A percentile compares a stretch with the other conserved stretches of the same genome.
Evolutionary conservation across 2,113 vertebrate species (phyloP).

Genomic region (Mormyrus iriodes): DNA sequence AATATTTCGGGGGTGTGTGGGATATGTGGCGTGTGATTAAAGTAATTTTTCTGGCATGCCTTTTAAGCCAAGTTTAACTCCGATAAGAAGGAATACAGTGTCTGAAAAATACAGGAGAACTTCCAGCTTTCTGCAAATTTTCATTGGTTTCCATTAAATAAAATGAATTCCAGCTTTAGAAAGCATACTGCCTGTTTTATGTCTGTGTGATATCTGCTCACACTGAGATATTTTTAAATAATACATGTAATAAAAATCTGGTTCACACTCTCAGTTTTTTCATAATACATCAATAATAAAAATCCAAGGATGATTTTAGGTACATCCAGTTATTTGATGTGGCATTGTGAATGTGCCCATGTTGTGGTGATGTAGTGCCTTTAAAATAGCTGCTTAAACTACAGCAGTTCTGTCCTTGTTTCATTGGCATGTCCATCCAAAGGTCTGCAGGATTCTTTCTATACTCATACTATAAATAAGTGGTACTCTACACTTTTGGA

Average conservation of each 20-base stretch:
- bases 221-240: not conserved
- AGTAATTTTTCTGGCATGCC: not conserved
- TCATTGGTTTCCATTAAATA: not conserved
- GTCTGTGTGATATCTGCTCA: not conserved
- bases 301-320: not conserved
- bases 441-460: no score
- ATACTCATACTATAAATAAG: no score
- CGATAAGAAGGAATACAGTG: not conserved
- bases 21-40: not conserved
- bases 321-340: not conserved
- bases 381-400: not conserved
- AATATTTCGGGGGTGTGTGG: not conserved
- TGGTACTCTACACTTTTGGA: no score
- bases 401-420: not conserved
- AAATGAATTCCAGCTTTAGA: not conserved
- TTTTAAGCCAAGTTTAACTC: not conserved
- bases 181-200: not conserved
- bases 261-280: not conserved
- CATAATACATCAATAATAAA: not conserved
- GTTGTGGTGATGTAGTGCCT: not conserved
- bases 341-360: not conserved
- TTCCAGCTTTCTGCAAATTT: not conserved
- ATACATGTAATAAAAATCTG: not conserved
- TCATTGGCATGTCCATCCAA: no score
- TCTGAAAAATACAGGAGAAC: not conserved